Evolutionary conservation across 2,797 vertebrate genomes (phyloP), one percentile per base, ranked within the genome.

Genomic region (Remorina albescens): DNA sequence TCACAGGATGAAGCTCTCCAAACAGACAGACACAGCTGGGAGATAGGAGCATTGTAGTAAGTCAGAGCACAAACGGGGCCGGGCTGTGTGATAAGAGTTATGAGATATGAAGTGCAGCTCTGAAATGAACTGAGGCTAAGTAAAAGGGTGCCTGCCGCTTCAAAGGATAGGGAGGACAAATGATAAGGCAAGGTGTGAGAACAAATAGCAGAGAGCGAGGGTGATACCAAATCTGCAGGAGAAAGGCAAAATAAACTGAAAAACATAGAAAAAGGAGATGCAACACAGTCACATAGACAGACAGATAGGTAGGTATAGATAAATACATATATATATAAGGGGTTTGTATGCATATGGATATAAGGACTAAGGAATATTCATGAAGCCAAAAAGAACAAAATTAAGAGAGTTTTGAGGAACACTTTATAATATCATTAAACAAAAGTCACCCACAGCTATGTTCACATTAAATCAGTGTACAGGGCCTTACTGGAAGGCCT

Each of bases 71-170:
- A 78, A 68, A 76, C 5, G 30, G n/a, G 54, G 44, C 61, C 56
- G 50, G 56, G 46, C 55, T 34, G 58, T 44, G 64, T 60, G 87
- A 86, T 86, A 82, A 82, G 53, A 76, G 75, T 68, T 77, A 60
- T 63, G 80, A 83, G 73, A 84, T 76, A 69, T 53, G 32, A 74
- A 53, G 28, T 10, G 46, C 32, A 37, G 67, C 54, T 69, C 51
- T 76, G 58, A 86, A 78, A 77, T 72, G 57, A 81, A 37, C 80
- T 36, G 50, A 64, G 60, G 81, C 67, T 75, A 67, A 84, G 79
- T 83, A 68, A 78, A 82, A 62, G 19, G 60, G 30, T 36, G 61
- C 34, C 41, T 7, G 11, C 47, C 69, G 63, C 70, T 74, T 25
- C 26, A 53, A 23, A 69, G 55, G 50, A 74, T 19, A 51, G 8